Evolutionary conservation across 2,113 vertebrate species (phyloP).

Genomic region (Zosterops pallidus): DNA sequence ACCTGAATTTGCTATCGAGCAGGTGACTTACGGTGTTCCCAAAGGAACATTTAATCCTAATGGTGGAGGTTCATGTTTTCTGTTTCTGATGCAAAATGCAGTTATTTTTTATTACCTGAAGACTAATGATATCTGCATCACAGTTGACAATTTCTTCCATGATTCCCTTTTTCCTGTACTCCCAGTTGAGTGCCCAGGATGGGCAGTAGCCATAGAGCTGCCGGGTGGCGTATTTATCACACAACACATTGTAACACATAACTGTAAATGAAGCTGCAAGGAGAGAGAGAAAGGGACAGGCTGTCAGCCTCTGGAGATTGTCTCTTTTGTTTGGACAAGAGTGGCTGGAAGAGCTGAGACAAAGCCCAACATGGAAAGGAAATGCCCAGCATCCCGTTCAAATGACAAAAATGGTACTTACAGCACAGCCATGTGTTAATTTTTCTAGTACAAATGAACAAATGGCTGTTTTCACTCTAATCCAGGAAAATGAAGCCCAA

Average conservation of each 20-base stretch:
- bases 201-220: conserved; percentile 99
- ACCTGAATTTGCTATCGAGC: not conserved
- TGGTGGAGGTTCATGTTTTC: not conserved
- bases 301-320: not conserved
- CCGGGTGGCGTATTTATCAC: conserved; percentile 97
- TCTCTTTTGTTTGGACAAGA: not conserved
- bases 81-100: not conserved
- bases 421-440: not conserved
- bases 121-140: conserved; percentile 97
- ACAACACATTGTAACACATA: conserved; percentile 99
- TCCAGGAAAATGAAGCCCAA: not conserved
- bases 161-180: conserved; percentile 99
- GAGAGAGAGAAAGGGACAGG: not conserved
- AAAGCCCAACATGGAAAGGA: not conserved
- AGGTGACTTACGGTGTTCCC: fast-evolving
- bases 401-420: not conserved
- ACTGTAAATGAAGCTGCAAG: conserved; percentile 92
- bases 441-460: not conserved
- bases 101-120: conserved; percentile 78
- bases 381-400: not conserved
- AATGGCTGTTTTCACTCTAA: not conserved
- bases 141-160: conserved; percentile 98
- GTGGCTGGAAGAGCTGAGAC: not conserved
- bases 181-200: conserved; percentile 98
- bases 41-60: not conserved